These are phyloP conservation scores for Willowsia nigromaculata DNA, from an alignment of 2,888 invertebrate genomes.

Conservation along the genomic window DNA sequence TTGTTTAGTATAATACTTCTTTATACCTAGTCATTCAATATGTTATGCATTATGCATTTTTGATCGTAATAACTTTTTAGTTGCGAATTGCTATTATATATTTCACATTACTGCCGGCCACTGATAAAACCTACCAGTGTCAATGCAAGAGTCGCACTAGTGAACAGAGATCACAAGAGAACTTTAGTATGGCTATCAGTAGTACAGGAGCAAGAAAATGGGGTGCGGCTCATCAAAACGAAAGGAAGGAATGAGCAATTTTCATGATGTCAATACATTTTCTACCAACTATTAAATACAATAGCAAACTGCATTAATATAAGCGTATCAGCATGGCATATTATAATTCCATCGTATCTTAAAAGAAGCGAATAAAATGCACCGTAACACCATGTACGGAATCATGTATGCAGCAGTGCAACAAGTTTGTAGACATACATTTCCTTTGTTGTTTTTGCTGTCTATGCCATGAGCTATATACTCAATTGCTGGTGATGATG, in stretches of 20 bases:
- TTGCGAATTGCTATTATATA: not conserved
- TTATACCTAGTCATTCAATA: not conserved
- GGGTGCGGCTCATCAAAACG: conserved; percentile 46
- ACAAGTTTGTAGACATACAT: not conserved
- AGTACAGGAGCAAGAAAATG: conserved; percentile 13
- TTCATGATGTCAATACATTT: conserved; percentile 3
- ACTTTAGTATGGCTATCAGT: not conserved
- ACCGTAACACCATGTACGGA: conserved; percentile 12
- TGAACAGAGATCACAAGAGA: not conserved
- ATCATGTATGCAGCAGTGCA: not conserved
- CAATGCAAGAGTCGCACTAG: not conserved
- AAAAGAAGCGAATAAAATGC: not conserved
- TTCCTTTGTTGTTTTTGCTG: conserved; percentile 6
- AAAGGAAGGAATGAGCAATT: conserved; percentile 18
- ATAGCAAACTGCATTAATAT: not conserved
- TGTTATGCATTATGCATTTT: not conserved
- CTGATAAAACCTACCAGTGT: not conserved
- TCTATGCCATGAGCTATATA: not conserved
- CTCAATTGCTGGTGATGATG: not conserved
- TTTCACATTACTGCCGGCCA: not conserved
- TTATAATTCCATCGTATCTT: not conserved
- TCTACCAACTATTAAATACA: not conserved
- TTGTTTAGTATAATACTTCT: not conserved
- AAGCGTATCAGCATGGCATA: not conserved
- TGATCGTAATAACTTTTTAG: not conserved